phyloP scores from a whole-genome alignment of 2,113 vertebrate genomes.

The Labeo rohita region DNA sequence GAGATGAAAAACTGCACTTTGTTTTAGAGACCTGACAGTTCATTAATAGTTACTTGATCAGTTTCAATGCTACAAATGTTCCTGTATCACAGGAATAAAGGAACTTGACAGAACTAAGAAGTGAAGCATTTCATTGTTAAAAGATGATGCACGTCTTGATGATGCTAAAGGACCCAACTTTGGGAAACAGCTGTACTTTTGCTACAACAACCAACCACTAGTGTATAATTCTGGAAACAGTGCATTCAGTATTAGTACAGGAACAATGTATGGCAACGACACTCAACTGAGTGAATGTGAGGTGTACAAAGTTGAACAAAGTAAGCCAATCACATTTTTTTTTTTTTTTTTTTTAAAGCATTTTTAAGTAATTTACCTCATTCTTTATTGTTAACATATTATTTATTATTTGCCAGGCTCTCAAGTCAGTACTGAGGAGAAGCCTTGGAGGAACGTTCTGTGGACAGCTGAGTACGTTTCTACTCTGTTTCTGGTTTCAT shows the following conservation, averaged over 20 bases:
- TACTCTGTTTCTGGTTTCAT: not conserved
- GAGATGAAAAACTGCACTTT: too few relatives aligned
- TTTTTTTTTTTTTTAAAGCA: too few relatives aligned
- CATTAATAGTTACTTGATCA: not conserved
- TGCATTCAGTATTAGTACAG: constrained; percentile 37
- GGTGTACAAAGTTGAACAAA: constrained; percentile 67
- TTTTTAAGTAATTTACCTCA: not conserved
- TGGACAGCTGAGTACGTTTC: constrained; percentile 63
- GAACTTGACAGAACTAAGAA: not conserved
- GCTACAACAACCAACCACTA: not conserved
- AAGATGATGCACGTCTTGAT: not conserved
- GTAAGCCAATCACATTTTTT: not conserved
- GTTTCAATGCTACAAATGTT: not conserved
- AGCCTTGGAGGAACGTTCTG: constrained; percentile 66
- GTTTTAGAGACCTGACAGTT: not conserved
- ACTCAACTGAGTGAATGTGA: constrained; percentile 66
- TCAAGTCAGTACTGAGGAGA: constrained; percentile 56
- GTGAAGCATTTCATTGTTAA: not conserved
- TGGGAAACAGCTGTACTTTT: constrained; percentile 54
- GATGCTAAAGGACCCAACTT: constrained; percentile 59
- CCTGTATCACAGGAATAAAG: not conserved
- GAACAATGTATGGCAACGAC: constrained; percentile 61
- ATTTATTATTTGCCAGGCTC: constrained; percentile 50
- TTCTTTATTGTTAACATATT: constrained; percentile 55
- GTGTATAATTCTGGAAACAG: constrained; percentile 41